phyloP scores from a whole-genome alignment of 2,888 invertebrate genomes.

The Muschampia plurimacula region DNA sequence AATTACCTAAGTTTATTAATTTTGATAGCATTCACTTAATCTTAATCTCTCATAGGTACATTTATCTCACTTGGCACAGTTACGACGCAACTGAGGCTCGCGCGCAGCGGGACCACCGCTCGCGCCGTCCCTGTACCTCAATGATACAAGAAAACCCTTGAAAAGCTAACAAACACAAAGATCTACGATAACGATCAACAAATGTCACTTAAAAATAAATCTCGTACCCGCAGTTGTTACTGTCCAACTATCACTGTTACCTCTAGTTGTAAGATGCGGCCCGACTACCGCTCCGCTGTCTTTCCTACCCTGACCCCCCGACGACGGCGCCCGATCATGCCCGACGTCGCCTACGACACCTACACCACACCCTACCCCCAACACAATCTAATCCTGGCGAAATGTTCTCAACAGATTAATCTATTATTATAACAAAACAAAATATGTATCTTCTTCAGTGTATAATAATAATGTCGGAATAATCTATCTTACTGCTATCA shows the following conservation, averaged over 20 bases:
- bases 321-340: background rate
- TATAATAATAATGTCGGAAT: constrained; percentile 65
- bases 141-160: constrained; percentile 78
- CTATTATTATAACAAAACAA: constrained; percentile 80
- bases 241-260: constrained; percentile 79
- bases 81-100: constrained; percentile 69
- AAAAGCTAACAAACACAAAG: constrained; percentile 84
- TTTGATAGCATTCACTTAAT: constrained; percentile 84
- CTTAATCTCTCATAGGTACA: constrained; percentile 81
- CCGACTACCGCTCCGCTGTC: constrained; percentile 18
- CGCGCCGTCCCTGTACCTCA: constrained; percentile 59
- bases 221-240: constrained; percentile 77
- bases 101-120: constrained; percentile 35
- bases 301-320: constrained; percentile 17
- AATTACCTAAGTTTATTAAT: constrained; percentile 80
- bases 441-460: constrained; percentile 67
- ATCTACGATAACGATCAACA: constrained; percentile 84
- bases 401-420: constrained; percentile 75
- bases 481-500: constrained; percentile 69
- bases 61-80: constrained; percentile 85
- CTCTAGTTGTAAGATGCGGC: constrained; percentile 58
- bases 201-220: constrained; percentile 84
- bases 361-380: constrained; percentile 64
- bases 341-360: background rate
- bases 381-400: constrained; percentile 42